Conservation (phyloP, 2,113 vertebrate species). For the Serilophus lunatus region DNA sequence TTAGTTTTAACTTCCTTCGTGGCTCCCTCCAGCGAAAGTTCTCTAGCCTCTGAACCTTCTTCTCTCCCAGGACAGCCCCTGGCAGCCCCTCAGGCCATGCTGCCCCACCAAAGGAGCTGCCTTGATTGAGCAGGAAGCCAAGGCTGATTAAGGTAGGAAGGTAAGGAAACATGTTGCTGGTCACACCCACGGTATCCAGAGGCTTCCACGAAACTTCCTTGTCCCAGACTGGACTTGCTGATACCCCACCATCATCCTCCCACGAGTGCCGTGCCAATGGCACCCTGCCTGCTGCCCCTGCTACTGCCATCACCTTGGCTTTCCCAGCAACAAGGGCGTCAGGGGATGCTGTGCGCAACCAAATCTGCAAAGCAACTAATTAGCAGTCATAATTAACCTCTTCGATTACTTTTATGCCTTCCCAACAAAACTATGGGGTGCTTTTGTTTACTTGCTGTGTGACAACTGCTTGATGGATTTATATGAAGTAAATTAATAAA, state of each 20-base stretch:
- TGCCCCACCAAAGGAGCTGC: not conserved
- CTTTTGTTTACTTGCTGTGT: slow-evolving; percentile 2
- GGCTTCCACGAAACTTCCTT: not conserved
- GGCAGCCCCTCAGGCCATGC: rapidly evolving
- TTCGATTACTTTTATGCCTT: not conserved
- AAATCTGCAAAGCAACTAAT: not conserved
- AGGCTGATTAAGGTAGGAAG: not conserved
- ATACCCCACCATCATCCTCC: too few species aligned
- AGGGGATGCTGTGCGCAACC: not conserved
- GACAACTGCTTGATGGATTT: not conserved
- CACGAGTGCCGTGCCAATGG: rapidly evolving
- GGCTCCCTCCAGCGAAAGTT: not conserved
- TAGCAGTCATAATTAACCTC: slow-evolving; percentile 12
- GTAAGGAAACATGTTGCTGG: not conserved
- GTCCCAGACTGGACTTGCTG: not conserved
- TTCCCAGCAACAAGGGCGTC: not conserved
- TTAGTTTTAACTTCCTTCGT: slow-evolving; percentile 28
- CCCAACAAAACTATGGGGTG: slow-evolving; percentile 5
- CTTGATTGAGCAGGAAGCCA: not conserved
- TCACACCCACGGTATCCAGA: not conserved
- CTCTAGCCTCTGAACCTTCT: not conserved
- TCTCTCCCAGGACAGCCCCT: not conserved
- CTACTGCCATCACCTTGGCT: not conserved
- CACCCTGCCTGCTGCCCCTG: not conserved
- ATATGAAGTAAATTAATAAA: slow-evolving; percentile 1